Percentiles rank a stretch among this genome's conserved stretches.
phyloP scores from a whole-genome alignment of 2,888 invertebrate genomes.

The Hypsopygia costalis region DNA sequence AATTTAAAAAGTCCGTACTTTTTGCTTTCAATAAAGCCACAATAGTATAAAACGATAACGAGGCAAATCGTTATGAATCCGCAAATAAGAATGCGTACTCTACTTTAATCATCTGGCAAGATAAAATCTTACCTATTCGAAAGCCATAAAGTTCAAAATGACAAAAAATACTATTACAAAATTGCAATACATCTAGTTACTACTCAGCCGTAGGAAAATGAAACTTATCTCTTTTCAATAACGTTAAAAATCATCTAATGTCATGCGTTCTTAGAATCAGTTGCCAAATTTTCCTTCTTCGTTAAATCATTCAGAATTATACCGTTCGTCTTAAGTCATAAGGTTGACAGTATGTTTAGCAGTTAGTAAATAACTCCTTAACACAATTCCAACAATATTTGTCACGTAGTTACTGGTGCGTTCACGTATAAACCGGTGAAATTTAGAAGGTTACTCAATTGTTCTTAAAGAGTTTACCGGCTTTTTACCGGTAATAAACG shows the following conservation, averaged over 20 bases:
- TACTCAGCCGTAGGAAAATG: neutral
- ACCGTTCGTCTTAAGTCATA: neutral
- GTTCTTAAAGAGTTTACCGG: slow-evolving; percentile 1
- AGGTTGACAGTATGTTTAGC: neutral
- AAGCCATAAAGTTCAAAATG: neutral
- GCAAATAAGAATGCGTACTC: slow-evolving; percentile 36
- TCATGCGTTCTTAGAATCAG: neutral
- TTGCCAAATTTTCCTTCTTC: neutral
- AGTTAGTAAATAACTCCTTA: slow-evolving; percentile 42
- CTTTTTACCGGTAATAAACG: neutral
- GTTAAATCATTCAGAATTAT: neutral
- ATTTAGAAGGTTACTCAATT: slow-evolving; percentile 6
- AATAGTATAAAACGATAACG: slow-evolving; percentile 28
- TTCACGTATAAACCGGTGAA: slow-evolving; percentile 42
- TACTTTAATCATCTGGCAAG: slow-evolving; percentile 33
- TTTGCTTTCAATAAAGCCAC: neutral
- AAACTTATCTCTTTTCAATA: slow-evolving; percentile 19
- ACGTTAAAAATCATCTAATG: slow-evolving; percentile 19
- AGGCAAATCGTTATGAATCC: slow-evolving; percentile 41
- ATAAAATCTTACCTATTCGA: neutral
- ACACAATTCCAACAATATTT: slow-evolving; percentile 53
- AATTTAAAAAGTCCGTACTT: too few species aligned
- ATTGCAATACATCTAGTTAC: slow-evolving; percentile 12
- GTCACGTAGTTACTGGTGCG: slow-evolving; percentile 48
- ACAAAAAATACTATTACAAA: neutral